A percentile compares a stretch with the other conserved stretches of the same genome.
These are phyloP conservation scores for Ormyrus nitidulus DNA, from an alignment of 2,888 invertebrate genomes.

Conservation along the genomic window DNA sequence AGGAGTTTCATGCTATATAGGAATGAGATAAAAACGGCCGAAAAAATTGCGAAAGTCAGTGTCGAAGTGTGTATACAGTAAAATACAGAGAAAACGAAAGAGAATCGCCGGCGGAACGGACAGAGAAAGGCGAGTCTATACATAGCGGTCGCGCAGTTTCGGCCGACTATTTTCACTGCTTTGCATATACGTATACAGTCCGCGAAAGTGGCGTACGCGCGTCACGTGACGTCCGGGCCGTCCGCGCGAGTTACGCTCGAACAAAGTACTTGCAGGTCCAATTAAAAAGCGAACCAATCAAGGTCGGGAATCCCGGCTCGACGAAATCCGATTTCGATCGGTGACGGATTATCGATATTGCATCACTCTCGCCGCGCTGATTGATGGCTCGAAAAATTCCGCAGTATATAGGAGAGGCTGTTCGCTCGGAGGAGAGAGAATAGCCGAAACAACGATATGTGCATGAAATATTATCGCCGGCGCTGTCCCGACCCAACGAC, in stretches of 20 bases:
- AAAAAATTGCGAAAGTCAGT: background rate
- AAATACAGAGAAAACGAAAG: background rate
- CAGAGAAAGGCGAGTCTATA: conserved; percentile 55
- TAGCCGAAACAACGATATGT: background rate
- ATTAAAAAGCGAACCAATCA: background rate
- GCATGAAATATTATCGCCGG: conserved; percentile 1
- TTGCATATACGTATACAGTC: conserved; percentile 62
- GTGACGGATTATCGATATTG: conserved; percentile 8
- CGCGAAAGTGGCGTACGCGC: conserved; percentile 50
- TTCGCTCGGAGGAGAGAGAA: too few relatives aligned
- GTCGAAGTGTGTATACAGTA: background rate
- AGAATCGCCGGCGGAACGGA: background rate
- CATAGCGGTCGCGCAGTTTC: conserved; percentile 58
- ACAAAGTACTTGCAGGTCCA: background rate
- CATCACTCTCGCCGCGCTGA: background rate
- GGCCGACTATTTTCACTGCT: conserved; percentile 68
- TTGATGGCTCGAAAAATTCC: conserved; percentile 19
- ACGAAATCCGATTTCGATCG: background rate
- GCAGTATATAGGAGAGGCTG: background rate
- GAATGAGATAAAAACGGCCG: background rate
- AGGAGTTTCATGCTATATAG: too few relatives aligned
- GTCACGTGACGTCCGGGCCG: conserved; percentile 59
- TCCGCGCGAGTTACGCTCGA: background rate
- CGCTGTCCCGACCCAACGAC: background rate
- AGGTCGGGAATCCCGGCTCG: background rate